Conservation (phyloP, 2,888 invertebrate genomes). For the Pheosia gnoma region DNA sequence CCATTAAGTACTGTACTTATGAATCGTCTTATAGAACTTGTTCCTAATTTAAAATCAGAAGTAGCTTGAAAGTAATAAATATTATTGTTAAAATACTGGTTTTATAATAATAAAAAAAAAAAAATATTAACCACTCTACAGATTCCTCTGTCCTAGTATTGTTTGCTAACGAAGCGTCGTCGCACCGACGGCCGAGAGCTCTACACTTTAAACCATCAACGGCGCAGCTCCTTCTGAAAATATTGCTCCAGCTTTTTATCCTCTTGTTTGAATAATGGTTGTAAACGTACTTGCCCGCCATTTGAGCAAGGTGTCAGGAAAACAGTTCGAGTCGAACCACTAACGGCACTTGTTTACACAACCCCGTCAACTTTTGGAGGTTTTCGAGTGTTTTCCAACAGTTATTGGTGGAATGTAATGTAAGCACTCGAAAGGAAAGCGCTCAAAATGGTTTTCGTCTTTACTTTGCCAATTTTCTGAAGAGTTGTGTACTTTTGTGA, state of each 20-base stretch:
- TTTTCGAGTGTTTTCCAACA: conserved; percentile 74
- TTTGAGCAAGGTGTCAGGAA: conserved; percentile 79
- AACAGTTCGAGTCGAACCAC: conserved; percentile 76
- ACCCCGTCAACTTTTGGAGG: conserved; percentile 75
- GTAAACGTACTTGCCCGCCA: conserved; percentile 78
- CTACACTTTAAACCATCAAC: conserved; percentile 82
- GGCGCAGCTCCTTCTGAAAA: conserved; percentile 79
- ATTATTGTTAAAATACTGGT: no score
- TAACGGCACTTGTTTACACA: conserved; percentile 80
- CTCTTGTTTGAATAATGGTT: conserved; percentile 83
- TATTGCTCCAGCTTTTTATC: conserved; percentile 83
- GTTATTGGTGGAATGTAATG: conserved; percentile 76
- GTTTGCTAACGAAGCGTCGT: conserved; percentile 81
- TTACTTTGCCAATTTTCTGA: conserved; percentile 40
- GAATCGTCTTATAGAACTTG: no score
- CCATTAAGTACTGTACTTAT: no score
- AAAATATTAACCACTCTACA: conserved; percentile 47
- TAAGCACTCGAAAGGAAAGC: conserved; percentile 72
- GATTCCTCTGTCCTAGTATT: conserved; percentile 58
- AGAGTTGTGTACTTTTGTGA: conserved; percentile 7
- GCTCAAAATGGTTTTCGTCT: conserved; percentile 56
- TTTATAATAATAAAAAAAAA: not conserved
- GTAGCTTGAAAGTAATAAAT: no score
- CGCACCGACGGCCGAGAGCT: conserved; percentile 62
- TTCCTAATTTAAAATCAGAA: no score